phyloP scores from a whole-genome alignment of 2,797 vertebrate species.

The Sternotherus odoratus region DNA sequence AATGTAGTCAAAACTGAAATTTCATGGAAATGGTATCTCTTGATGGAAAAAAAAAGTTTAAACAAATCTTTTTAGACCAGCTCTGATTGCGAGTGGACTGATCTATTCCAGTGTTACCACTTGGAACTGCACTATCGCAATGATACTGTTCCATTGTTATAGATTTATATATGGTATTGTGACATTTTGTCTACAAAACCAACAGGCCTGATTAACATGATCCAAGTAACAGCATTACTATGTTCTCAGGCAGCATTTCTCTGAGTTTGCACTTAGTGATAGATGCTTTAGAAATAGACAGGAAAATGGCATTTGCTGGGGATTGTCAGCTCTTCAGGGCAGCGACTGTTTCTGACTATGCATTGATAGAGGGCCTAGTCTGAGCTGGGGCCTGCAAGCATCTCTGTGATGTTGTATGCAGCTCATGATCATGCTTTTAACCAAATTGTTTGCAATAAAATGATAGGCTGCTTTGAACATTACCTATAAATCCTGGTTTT shows the following conservation, averaged over 20 bases:
- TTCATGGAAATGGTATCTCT: background rate
- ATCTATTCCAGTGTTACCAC: constrained; percentile 52
- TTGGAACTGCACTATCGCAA: background rate
- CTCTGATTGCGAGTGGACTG: background rate
- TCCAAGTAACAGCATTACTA: background rate
- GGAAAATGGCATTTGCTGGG: background rate
- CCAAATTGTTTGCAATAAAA: background rate
- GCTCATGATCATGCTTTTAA: background rate
- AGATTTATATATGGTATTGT: background rate
- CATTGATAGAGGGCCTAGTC: background rate
- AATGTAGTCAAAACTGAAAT: background rate
- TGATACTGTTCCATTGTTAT: background rate
- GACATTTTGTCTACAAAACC: background rate
- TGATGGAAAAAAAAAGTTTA: background rate
- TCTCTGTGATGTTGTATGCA: background rate
- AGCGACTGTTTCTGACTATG: background rate
- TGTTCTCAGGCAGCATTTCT: background rate
- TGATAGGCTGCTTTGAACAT: background rate
- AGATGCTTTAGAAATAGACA: background rate
- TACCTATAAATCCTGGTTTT: background rate
- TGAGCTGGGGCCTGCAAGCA: background rate
- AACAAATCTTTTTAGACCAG: background rate
- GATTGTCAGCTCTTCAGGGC: background rate
- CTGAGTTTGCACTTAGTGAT: background rate
- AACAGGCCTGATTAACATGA: background rate